A percentile compares a stretch with the other conserved stretches of the same genome.
Conservation (phyloP, 2,797 vertebrate genomes). For the Dromococcyx pavoninus region DNA sequence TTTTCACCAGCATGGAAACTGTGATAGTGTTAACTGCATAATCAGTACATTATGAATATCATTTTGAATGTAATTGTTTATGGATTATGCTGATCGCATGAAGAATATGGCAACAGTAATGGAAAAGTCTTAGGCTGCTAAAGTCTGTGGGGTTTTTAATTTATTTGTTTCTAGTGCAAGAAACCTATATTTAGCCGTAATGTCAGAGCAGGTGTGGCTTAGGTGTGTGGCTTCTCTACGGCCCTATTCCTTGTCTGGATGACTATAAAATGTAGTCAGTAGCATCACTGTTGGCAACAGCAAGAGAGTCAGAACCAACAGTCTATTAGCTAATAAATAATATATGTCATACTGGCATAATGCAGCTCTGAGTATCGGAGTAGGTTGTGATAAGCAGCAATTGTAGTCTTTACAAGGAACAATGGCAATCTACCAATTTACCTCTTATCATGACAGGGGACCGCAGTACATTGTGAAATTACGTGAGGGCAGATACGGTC, state of each 20-base stretch:
- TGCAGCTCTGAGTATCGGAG: background rate
- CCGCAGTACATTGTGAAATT: accelerated
- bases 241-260: background rate
- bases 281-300: slow-evolving; percentile 6
- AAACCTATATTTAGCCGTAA: slow-evolving; percentile 30
- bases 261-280: background rate
- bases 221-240: background rate
- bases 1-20: background rate
- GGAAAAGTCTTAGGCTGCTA: background rate
- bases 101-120: background rate
- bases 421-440: background rate
- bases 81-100: background rate
- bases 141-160: background rate
- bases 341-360: slow-evolving; percentile 8
- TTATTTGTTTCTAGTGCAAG: background rate
- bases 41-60: background rate
- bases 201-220: slow-evolving; percentile 25
- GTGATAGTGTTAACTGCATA: background rate
- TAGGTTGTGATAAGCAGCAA: background rate
- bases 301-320: slow-evolving; percentile 11
- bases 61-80: background rate
- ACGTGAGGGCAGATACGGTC: background rate
- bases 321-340: slow-evolving; percentile 47
- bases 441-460: background rate
- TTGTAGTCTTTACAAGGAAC: background rate